Evolutionary conservation across 2,888 invertebrate genomes (phyloP), one percentile per base, ranked within the genome.

Genomic region (Folsomia candida): DNA sequence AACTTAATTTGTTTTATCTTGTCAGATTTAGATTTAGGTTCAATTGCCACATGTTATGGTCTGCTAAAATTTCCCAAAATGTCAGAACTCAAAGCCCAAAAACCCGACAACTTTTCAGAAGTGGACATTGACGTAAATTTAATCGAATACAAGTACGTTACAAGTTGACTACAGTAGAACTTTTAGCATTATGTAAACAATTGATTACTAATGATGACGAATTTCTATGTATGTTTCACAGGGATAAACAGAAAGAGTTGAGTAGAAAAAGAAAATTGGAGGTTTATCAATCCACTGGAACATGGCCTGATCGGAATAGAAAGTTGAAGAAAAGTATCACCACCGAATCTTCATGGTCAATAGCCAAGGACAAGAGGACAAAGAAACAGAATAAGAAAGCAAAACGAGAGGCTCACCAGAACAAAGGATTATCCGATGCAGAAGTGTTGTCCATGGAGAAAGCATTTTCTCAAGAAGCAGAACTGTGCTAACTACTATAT

Each of bases 31-130:
- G 91, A 96, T 79, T 85, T 97, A 75, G 91, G 90, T 3, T 87
- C 88, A 77, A 84, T 97, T 77, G 98, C 94, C 0, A 90, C 89
- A 68, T 90, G 92, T 64, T 99, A 94, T 83, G 97, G 96, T 0
- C 87, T 99, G 0, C 83, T 99, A 0, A 91, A 91, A 80, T 85
- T 98, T 81, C 99, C 98, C 0, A 88, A 90, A 81, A 98, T 99
- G 96, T 96, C 97, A 0, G 99, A 99, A 84, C 84, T 96, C 1
- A 93, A 90, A 82, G 89, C 89, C 51, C 85, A 85, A 73, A 87
- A 87, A 24, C 79, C 86, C 0, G 83, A 84, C 0, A 85, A 84
- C 64, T 90, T 90, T 81, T 81, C 83, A 0, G 82, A 84, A 24
- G 83, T 89, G 82, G 85, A 88, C 47, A 85, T 94, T 4, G 91